Base-by-base conservation (phyloP, 2,797 vertebrate species). In the Pseudomugil gertrudae region DNA sequence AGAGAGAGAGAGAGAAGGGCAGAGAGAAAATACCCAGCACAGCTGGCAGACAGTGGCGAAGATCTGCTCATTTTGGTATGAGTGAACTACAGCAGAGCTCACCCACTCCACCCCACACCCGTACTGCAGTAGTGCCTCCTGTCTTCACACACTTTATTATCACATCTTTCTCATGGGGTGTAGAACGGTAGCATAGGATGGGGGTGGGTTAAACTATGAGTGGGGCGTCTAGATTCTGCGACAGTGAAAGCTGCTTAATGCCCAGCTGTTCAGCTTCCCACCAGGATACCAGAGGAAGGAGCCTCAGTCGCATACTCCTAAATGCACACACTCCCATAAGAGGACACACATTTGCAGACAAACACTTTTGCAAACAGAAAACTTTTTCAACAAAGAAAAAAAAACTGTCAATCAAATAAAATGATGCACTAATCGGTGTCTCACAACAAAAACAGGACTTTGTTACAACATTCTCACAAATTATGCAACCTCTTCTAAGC, bases 241-340 rank as follows among this genome's bases (percentile, higher is more conserved):
- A 86, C 63, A 47, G 79, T 78, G 64, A 93, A 94, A 94, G 93
- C 93, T 92, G 92, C 93, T 94, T 93, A 93, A 72, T 78, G 83
- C 76, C 91, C 94, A 94, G 94, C 92, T 94, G 92, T 93, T 93
- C 89, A 81, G 86, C 88, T 87, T 90, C 87, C 84, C 84, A 90
- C 84, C 81, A 76, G 74, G 80, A 88, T 76, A 81, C 85, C 83
- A 83, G 69, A 15, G 51, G 57, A 81, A 83, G 76, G 69, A 84
- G 72, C 77, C 78, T 81, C 84, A 74, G 63, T 66, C 63, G 6
- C 53, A 77, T 66, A 69, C 40, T 54, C 32, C 56, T 33, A 32
- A 56, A 66, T 40, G 50, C 45, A 32, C 30, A 23, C 43, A 62
- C 40, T 40, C 55, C 60, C 56, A 45, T 14, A 68, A 15, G 24